Conservation (phyloP, 2,888 invertebrate species). For the Cephus runcator region DNA sequence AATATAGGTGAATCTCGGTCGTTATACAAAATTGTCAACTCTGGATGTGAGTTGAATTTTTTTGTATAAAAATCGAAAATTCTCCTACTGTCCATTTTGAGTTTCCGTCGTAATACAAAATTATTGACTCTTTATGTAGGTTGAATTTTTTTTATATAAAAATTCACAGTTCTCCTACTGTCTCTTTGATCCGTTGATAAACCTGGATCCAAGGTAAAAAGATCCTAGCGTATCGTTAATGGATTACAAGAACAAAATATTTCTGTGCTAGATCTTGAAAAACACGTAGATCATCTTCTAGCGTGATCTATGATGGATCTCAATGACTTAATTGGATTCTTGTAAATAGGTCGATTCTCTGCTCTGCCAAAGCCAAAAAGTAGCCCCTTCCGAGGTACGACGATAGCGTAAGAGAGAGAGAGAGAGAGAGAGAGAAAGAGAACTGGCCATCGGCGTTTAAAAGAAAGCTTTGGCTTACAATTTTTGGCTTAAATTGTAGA, state of each 20-base stretch:
- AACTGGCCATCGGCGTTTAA: slow-evolving; percentile 46
- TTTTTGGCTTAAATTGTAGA: slow-evolving; percentile 37
- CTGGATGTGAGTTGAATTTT: not conserved
- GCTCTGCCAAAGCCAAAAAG: slow-evolving; percentile 58
- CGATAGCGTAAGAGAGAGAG: slow-evolving; percentile 31
- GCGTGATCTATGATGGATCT: not conserved
- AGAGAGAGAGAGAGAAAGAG: slow-evolving; percentile 11
- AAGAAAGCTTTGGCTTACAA: slow-evolving; percentile 42
- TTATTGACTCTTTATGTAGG: not conserved
- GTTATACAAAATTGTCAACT: not conserved
- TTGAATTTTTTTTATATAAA: not conserved
- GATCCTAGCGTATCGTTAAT: not conserved
- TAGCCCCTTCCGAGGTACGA: slow-evolving; percentile 59
- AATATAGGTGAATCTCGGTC: not conserved
- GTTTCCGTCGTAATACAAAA: no score
- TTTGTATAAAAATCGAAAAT: no score
- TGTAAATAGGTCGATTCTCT: slow-evolving; percentile 59
- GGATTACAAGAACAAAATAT: not conserved
- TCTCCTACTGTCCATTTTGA: no score
- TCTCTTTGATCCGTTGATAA: not conserved
- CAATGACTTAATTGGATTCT: slow-evolving; percentile 36
- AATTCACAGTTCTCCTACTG: not conserved
- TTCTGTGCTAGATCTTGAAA: not conserved
- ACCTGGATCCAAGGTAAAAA: not conserved
- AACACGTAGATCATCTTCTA: not conserved